Base-by-base conservation (phyloP, 1,140 invertebrate genomes). In the Sarcophaga peregrina region DNA sequence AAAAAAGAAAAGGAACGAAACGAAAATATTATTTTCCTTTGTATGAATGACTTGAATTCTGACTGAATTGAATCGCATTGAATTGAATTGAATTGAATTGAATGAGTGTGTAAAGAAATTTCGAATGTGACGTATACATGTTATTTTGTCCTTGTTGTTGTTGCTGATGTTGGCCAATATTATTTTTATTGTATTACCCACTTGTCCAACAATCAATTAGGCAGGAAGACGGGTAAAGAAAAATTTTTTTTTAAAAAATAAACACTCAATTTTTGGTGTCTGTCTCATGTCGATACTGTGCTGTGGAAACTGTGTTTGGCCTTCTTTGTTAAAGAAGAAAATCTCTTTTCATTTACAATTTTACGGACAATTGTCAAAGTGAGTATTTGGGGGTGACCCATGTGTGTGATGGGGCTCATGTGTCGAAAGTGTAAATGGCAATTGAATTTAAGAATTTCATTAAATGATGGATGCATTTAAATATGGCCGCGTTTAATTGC, bases 151-250 rank as follows among this genome's bases (percentile, higher is more conserved):
- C 15, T 7, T 17, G 20, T 20, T 68, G 62, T 68, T 20, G 17
- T 37, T 68, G 20, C n/a, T 68, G 54, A 15, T 68, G 62, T 68
- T 68, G 62, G 62, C 62, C 62, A 68, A 68, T 68, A 68, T 58
- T 58, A 58, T 68, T 37, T 37, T 37, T 37, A 37, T 37, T 37
- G 25, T 37, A 37, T 37, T 68, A 68, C 62, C 62, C 62, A 68
- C 62, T 68, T 68, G 62, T 68, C 62, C 62, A 17, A 68, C 62
- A 68, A 68, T 68, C 62, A 68, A 68, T 68, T 68, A 68, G 20
- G n/a, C 5, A 68, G 25, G 25, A 37, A 37, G 25, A 2, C 25
- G 25, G 25, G 1, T 37, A 68, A 68, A n/a, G 17, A 68, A 68
- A 68, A 68, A 52, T n/a, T n/a, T n/a, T n/a, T n/a, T n/a, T n/a